These are phyloP conservation scores for Chrysina gloriosa DNA, from an alignment of 2,888 invertebrate genomes.

Conservation along the genomic window DNA sequence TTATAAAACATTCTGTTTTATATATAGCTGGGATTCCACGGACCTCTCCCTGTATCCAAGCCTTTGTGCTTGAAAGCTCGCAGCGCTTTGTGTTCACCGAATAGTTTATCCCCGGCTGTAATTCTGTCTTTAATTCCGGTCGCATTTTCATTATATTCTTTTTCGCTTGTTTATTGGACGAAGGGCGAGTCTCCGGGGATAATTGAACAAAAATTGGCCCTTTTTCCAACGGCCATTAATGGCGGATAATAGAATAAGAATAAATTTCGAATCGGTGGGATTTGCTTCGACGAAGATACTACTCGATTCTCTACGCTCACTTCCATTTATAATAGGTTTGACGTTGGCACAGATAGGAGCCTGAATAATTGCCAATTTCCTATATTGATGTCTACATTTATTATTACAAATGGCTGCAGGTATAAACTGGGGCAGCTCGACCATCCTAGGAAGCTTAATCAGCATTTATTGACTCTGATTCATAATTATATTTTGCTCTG, in stretches of 20 bases:
- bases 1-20: conserved; percentile 40
- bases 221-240: conserved; percentile 25
- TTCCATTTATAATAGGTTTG: conserved; percentile 32
- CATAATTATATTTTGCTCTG: no score
- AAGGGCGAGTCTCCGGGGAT: not conserved
- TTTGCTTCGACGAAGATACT: conserved; percentile 10
- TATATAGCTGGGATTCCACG: conserved; percentile 11
- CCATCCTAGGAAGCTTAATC: not conserved
- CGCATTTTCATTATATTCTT: conserved; percentile 51
- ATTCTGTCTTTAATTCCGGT: conserved; percentile 54
- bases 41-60: conserved; percentile 5
- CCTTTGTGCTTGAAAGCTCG: conserved; percentile 51
- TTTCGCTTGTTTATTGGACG: conserved; percentile 49
- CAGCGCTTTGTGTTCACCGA: conserved; percentile 51
- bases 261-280: conserved; percentile 23
- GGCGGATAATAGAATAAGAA: conserved; percentile 32
- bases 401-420: conserved; percentile 30
- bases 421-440: not conserved
- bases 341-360: conserved; percentile 24
- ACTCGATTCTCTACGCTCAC: conserved; percentile 4
- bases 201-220: conserved; percentile 33
- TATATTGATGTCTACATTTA: conserved; percentile 36
- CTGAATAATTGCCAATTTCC: conserved; percentile 38
- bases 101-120: conserved; percentile 52
- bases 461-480: conserved; percentile 9